phyloP scores from a whole-genome alignment of 2,113 vertebrate species.

The Lasiurus cinereus region DNA sequence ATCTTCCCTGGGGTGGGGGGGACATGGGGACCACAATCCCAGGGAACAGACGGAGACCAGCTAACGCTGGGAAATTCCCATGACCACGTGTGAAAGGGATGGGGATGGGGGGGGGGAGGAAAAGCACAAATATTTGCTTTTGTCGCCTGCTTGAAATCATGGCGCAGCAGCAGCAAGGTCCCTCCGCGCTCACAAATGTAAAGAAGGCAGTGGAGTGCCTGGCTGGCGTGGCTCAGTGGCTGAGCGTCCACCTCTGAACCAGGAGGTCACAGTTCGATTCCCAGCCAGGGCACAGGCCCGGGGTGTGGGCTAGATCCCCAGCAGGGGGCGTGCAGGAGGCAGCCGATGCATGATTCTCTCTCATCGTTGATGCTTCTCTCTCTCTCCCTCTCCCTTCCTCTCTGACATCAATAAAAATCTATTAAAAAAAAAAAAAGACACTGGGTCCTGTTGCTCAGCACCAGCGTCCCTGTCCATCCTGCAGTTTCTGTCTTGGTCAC shows the following conservation, averaged over 20 bases:
- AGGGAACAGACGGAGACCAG: neutral
- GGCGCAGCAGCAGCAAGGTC: neutral
- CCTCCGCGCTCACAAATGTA: accelerated
- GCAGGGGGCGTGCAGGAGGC: too few species aligned
- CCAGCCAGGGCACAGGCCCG: too few species aligned
- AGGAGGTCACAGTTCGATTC: too few species aligned
- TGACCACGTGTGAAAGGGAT: neutral
- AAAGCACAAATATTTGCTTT: neutral
- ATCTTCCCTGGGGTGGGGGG: neutral
- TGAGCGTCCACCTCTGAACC: too few species aligned
- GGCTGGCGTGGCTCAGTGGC: too few species aligned
- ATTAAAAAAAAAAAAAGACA: neutral
- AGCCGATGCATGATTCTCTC: too few species aligned
- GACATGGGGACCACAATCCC: neutral
- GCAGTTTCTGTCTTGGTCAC: accelerated
- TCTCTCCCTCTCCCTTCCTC: too few species aligned
- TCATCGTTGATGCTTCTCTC: too few species aligned
- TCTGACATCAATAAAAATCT: too few species aligned
- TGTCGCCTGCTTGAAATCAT: neutral
- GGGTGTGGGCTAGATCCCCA: too few species aligned
- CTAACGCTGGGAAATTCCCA: neutral
- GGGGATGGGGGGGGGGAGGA: neutral
- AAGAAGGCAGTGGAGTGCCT: neutral
- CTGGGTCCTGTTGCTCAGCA: neutral
- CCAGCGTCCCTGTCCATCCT: too few species aligned